Evolutionary conservation across 2,888 invertebrate genomes (phyloP).

Genomic region (Lepetodrilus schrolli): DNA sequence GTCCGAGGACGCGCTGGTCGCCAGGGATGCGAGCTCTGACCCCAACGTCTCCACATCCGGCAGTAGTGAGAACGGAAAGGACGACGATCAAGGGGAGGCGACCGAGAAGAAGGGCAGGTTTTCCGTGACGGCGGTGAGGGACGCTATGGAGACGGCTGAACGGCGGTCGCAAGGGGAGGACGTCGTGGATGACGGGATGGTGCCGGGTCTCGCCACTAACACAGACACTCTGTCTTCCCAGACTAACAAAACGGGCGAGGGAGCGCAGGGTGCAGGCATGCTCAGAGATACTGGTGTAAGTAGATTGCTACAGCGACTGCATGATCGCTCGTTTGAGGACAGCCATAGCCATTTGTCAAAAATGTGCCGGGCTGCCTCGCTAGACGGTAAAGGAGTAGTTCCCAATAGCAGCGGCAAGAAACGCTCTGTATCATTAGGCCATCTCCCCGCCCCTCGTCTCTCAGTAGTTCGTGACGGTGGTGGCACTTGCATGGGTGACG

Average conservation of each 20-base stretch:
- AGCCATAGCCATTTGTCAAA: slow-evolving; percentile 34
- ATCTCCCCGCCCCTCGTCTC: slow-evolving; percentile 19
- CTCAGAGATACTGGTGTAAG: slow-evolving; percentile 41
- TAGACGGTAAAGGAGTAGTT: slow-evolving; percentile 8
- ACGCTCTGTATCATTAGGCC: slow-evolving; percentile 37
- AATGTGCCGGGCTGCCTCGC: slow-evolving; percentile 33
- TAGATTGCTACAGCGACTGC: slow-evolving; percentile 31
- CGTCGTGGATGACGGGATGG: slow-evolving; percentile 26
- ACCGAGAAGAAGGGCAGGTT: slow-evolving; percentile 52
- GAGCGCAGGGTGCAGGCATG: slow-evolving; percentile 32
- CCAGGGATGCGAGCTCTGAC: slow-evolving; percentile 13
- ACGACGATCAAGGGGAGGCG: not conserved
- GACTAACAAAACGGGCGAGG: slow-evolving; percentile 27
- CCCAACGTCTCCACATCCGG: not conserved
- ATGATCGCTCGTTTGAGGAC: slow-evolving; percentile 32
- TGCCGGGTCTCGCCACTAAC: slow-evolving; percentile 34
- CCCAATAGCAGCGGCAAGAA: not conserved
- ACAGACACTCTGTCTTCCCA: slow-evolving; percentile 25
- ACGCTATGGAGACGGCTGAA: slow-evolving; percentile 32
- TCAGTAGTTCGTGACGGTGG: not conserved
- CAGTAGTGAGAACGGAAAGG: not conserved
- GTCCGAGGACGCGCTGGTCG: slow-evolving; percentile 53
- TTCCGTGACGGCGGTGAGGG: slow-evolving; percentile 56
- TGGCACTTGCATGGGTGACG: slow-evolving; percentile 8
- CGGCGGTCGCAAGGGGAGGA: slow-evolving; percentile 30